Conservation (phyloP, 2,888 invertebrate genomes). For the Yponomeuta cagnagella region DNA sequence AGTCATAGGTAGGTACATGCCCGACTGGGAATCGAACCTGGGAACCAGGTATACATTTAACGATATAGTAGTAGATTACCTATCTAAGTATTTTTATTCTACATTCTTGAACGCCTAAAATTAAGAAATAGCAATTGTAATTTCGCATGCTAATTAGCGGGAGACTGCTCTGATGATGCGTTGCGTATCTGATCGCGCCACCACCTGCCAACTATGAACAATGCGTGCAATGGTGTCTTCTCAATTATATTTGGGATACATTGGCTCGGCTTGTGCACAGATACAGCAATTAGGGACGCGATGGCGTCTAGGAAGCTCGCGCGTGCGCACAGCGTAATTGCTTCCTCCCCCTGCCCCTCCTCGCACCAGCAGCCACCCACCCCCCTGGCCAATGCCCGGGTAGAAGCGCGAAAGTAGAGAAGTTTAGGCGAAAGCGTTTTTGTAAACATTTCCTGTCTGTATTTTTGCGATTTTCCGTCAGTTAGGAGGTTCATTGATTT, state of each 20-base stretch:
- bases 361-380: constrained; percentile 13
- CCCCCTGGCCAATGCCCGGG: not conserved
- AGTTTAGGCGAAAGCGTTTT: not conserved
- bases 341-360: constrained; percentile 36
- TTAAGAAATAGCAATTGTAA: not conserved
- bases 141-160: too few species aligned
- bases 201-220: constrained; percentile 29
- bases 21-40: too few species aligned
- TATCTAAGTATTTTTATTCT: not conserved
- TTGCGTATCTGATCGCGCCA: constrained; percentile 35
- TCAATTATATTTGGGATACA: constrained; percentile 61
- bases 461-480: not conserved
- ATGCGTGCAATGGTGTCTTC: constrained; percentile 38
- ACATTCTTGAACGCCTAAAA: not conserved
- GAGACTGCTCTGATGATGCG: not conserved
- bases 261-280: constrained; percentile 40
- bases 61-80: too few species aligned
- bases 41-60: too few species aligned
- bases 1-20: too few species aligned
- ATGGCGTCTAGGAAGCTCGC: constrained; percentile 44
- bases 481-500: not conserved
- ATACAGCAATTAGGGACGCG: constrained; percentile 63
- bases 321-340: constrained; percentile 70
- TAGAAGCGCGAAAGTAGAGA: not conserved
- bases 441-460: constrained; percentile 8